Base-by-base conservation (phyloP, 2,113 vertebrate species). In the Pithys albifrons region DNA sequence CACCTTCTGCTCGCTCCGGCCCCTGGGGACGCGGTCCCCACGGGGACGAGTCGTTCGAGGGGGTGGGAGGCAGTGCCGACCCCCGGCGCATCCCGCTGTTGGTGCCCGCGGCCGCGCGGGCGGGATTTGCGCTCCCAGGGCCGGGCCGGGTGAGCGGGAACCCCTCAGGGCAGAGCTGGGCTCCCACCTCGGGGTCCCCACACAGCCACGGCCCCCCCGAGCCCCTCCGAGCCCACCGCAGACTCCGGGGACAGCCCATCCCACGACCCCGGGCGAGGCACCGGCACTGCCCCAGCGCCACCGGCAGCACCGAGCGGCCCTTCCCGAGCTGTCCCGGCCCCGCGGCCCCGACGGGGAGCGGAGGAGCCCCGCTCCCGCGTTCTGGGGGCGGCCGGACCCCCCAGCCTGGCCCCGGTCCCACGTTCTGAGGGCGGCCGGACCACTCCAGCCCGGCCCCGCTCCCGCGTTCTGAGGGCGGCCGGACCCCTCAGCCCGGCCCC, bases 341-440 rank as follows among this genome's bases (percentile, higher is more conserved):
- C 48, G 3, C 3, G 1, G 54, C 35, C n/a, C 45, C 19, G 2
- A 25, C 24, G 3, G 39, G 35, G 35, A 29, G 61, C 37, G 8
- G 48, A n/a, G 41, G 14, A 22, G 17, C 29, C 46, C 28, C 31
- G 25, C n/a, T n/a, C n/a, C n/a, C n/a, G n/a, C n/a, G n/a, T n/a
- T n/a, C n/a, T n/a, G n/a, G n/a, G n/a, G n/a, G n/a, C n/a, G n/a
- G n/a, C n/a, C n/a, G n/a, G n/a, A n/a, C n/a, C n/a, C n/a, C n/a
- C n/a, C n/a, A n/a, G n/a, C n/a, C n/a, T n/a, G n/a, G n/a, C n/a
- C n/a, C n/a, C n/a, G n/a, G n/a, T n/a, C n/a, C 29, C 15, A 10
- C 2, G 1, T 22, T 15, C 28, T 6, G 1, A 7, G 39, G 14
- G 39, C 8, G 4, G 37, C 33, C 4, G 3, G 12, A 18, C 39